Conservation (phyloP, 2,113 vertebrate species). For the Xenopus laevis region DNA sequence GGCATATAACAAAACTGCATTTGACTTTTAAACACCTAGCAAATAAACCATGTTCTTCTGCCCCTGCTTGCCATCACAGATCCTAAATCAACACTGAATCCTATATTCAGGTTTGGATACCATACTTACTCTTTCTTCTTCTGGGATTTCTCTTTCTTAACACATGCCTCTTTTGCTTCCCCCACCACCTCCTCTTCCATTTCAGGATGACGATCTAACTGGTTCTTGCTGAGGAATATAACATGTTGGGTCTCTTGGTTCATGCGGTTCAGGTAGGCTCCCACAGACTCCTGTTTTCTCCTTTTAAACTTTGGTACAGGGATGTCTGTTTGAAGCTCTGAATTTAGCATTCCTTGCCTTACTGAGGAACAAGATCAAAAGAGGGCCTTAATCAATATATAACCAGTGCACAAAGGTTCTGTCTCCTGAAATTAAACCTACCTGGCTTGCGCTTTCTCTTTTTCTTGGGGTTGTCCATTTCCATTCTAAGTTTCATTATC, state of each 20-base stretch:
- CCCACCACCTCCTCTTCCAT: constrained; percentile 61
- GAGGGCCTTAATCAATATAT: neutral
- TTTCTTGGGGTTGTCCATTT: constrained; percentile 57
- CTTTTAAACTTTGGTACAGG: constrained; percentile 72
- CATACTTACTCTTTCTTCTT: constrained; percentile 79
- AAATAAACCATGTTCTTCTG: no score
- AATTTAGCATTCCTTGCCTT: constrained; percentile 17
- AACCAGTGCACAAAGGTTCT: no score
- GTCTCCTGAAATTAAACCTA: constrained; percentile 25
- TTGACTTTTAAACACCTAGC: no score
- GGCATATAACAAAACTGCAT: no score
- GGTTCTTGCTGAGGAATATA: constrained; percentile 81
- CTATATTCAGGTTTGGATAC: no score
- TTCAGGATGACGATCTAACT: constrained; percentile 74
- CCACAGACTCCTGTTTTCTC: constrained; percentile 64
- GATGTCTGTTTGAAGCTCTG: constrained; percentile 49
- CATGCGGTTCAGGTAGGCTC: constrained; percentile 76
- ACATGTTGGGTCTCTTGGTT: constrained; percentile 71
- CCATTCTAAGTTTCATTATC: constrained; percentile 80
- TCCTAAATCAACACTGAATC: no score
- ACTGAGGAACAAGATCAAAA: constrained; percentile 35
- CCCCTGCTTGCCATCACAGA: no score
- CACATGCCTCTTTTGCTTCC: constrained; percentile 38
- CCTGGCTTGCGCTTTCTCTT: constrained; percentile 59
- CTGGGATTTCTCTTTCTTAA: constrained; percentile 66